Evolutionary conservation across 2,888 invertebrate genomes (phyloP).

Genomic region (Macaria liturata): DNA sequence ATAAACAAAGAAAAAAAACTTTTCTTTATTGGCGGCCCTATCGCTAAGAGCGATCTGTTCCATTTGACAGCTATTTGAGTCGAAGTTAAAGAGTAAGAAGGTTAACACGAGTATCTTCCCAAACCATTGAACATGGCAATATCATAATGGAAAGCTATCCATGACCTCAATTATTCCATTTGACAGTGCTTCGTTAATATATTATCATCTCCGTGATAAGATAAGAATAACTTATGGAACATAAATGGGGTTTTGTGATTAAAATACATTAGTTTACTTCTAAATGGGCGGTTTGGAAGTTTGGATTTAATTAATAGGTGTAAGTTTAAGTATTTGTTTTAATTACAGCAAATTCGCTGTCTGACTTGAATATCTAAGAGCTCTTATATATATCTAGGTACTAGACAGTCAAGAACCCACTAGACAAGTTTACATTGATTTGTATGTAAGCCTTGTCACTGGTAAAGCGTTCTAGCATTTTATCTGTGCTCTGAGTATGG

Average conservation of each 20-base stretch:
- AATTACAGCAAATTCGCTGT: conserved; percentile 1
- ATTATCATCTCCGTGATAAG: conserved; percentile 27
- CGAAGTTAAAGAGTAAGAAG: no score
- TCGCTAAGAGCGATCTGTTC: no score
- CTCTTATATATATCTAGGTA: no score
- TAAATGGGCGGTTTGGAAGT: conserved; percentile 1
- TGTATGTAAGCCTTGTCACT: no score
- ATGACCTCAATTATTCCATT: conserved; percentile 1
- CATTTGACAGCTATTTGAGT: no score
- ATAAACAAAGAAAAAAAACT: no score
- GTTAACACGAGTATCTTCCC: no score
- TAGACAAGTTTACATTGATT: no score
- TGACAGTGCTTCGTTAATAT: conserved; percentile 18
- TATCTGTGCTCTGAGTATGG: no score
- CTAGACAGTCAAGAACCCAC: no score
- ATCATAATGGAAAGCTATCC: neutral
- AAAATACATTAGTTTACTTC: conserved; percentile 15
- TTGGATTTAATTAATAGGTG: neutral
- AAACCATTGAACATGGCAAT: neutral
- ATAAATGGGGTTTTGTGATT: conserved; percentile 17
- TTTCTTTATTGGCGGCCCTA: no score
- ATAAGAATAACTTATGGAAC: conserved; percentile 22
- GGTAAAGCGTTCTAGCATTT: no score
- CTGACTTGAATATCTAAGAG: neutral
- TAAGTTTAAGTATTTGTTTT: conserved; percentile 2